phyloP scores from a whole-genome alignment of 2,888 invertebrate genomes.

The Lepetodrilus schrolli region DNA sequence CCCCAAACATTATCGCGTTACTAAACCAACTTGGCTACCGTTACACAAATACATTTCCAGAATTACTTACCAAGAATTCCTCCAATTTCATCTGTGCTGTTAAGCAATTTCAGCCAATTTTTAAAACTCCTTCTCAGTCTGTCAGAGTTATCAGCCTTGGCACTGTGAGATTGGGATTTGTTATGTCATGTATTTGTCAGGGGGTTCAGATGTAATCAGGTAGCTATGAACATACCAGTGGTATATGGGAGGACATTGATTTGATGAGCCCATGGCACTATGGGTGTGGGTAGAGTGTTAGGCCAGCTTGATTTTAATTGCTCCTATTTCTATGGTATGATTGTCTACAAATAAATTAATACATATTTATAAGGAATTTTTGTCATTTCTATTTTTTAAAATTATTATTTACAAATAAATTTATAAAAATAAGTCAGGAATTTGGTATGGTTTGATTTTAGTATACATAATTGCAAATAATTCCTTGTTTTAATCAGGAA shows the following conservation, averaged over 20 bases:
- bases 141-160: not conserved
- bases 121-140: not conserved
- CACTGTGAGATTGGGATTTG: not conserved
- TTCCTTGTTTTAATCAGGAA: no score
- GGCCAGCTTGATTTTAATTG: no score
- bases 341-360: no score
- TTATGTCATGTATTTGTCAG: slow-evolving; percentile 21
- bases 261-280: not conserved
- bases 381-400: no score
- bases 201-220: not conserved
- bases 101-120: slow-evolving; percentile 18
- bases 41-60: slow-evolving; percentile 19
- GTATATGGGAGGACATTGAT: not conserved
- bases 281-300: no score
- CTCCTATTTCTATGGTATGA: no score
- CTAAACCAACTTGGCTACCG: slow-evolving; percentile 9
- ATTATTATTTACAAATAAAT: no score
- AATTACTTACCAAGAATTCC: slow-evolving; percentile 14
- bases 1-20: not conserved
- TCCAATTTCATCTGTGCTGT: slow-evolving; percentile 6
- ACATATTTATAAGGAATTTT: no score
- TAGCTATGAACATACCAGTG: not conserved
- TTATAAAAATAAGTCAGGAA: no score
- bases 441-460: no score
- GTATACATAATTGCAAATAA: no score